Percentiles rank a stretch among this genome's conserved stretches.
These are phyloP conservation scores for Indicator indicator DNA, from an alignment of 2,113 vertebrate genomes.

Conservation along the genomic window DNA sequence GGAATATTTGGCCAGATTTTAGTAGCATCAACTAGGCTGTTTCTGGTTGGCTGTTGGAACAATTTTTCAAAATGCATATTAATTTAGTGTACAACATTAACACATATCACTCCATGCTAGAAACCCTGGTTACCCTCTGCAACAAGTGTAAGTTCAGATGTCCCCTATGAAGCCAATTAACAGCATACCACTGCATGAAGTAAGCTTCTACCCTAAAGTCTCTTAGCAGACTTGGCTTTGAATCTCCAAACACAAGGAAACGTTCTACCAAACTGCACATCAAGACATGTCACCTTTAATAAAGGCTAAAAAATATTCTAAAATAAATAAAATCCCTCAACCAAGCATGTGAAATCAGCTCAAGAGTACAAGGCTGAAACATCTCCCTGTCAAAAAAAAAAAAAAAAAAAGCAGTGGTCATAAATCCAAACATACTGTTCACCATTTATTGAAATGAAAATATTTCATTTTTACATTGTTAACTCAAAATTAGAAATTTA, in stretches of 20 bases:
- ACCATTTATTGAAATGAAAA: background rate
- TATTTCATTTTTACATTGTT: background rate
- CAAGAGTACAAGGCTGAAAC: background rate
- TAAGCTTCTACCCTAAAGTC: background rate
- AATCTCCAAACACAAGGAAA: background rate
- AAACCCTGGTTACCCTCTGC: background rate
- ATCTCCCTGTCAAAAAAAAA: background rate
- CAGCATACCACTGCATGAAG: background rate
- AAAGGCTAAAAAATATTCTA: accelerated
- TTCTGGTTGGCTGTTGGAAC: slow-evolving; percentile 82
- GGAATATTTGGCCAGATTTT: slow-evolving; percentile 91
- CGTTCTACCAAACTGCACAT: background rate
- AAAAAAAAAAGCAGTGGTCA: background rate
- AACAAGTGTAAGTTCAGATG: background rate
- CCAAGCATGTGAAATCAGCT: background rate
- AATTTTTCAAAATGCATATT: slow-evolving; percentile 50
- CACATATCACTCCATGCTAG: background rate
- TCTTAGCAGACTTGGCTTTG: background rate
- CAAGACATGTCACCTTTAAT: background rate
- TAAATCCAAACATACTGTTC: background rate
- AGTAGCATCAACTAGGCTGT: slow-evolving; percentile 80
- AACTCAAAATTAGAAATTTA: background rate
- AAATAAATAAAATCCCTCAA: background rate
- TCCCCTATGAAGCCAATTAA: background rate
- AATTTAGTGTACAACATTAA: background rate